These are phyloP conservation scores for Coronaproctus castanopsis DNA, from an alignment of 2,888 invertebrate genomes.

Conservation along the genomic window DNA sequence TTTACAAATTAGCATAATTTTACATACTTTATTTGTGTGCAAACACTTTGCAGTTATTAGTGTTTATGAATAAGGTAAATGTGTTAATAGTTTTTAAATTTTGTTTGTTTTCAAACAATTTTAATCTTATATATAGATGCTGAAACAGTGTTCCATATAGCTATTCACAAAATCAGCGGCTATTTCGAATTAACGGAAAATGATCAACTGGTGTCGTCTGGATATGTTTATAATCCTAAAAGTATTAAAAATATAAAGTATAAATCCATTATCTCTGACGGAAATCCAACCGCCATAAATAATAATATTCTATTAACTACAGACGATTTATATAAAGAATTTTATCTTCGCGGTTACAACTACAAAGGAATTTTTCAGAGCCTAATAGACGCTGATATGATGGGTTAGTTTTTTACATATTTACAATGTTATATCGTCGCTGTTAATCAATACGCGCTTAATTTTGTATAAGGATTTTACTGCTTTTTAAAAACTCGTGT, in stretches of 20 bases:
- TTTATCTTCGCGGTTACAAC: slow-evolving; percentile 47
- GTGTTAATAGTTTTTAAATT: neutral
- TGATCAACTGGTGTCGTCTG: slow-evolving; percentile 8
- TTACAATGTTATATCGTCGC: no score
- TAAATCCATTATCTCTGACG: neutral
- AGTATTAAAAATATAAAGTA: neutral
- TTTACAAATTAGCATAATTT: no score
- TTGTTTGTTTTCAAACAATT: neutral
- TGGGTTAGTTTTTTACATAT: slow-evolving; percentile 6
- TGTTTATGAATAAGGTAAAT: no score
- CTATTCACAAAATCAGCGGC: slow-evolving; percentile 13
- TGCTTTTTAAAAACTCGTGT: no score
- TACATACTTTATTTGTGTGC: no score
- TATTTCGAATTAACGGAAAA: slow-evolving; percentile 15
- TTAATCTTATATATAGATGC: neutral
- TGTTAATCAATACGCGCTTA: no score
- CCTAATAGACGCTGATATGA: slow-evolving; percentile 23
- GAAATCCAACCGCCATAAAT: neutral
- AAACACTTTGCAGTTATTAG: no score
- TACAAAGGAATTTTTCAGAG: slow-evolving; percentile 26
- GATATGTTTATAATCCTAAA: slow-evolving; percentile 1
- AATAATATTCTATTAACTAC: slow-evolving; percentile 8
- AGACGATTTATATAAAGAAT: slow-evolving; percentile 44
- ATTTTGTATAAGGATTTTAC: no score
- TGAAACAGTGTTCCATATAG: slow-evolving; percentile 9